Evolutionary conservation across 2,888 invertebrate species (phyloP).

Genomic region (Ctenicera cuprea): DNA sequence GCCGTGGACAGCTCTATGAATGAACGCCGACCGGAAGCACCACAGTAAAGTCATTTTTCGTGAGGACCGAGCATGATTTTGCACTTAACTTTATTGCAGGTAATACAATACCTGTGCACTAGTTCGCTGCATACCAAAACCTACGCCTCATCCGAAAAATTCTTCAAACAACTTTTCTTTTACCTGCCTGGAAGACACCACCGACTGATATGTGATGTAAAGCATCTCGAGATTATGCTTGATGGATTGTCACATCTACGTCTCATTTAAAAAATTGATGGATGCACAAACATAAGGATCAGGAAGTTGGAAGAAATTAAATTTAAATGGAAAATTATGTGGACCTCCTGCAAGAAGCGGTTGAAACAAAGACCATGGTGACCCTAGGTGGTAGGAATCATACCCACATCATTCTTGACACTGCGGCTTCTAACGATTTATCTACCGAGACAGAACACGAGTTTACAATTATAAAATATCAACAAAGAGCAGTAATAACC

Average conservation of each 20-base stretch:
- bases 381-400: slow-evolving; percentile 67
- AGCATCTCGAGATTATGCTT: slow-evolving; percentile 5
- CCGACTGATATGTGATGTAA: background rate
- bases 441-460: slow-evolving; percentile 64
- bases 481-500: slow-evolving; percentile 50
- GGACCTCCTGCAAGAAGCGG: slow-evolving; percentile 66
- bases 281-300: slow-evolving; percentile 12
- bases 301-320: slow-evolving; percentile 31
- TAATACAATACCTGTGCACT: slow-evolving; percentile 60
- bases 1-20: slow-evolving; percentile 56
- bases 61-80: slow-evolving; percentile 69
- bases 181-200: slow-evolving; percentile 3
- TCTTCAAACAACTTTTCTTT: slow-evolving; percentile 29
- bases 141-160: slow-evolving; percentile 34
- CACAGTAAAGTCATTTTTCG: slow-evolving; percentile 63
- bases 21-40: slow-evolving; percentile 64
- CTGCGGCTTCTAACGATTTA: slow-evolving; percentile 64
- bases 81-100: slow-evolving; percentile 71
- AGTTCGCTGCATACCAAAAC: slow-evolving; percentile 50
- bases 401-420: slow-evolving; percentile 68
- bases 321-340: slow-evolving; percentile 44
- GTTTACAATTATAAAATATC: slow-evolving; percentile 65
- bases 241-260: background rate
- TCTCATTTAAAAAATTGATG: slow-evolving; percentile 15
- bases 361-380: slow-evolving; percentile 64